Conservation (phyloP, 2,888 invertebrate genomes). For the Laothoe populi region DNA sequence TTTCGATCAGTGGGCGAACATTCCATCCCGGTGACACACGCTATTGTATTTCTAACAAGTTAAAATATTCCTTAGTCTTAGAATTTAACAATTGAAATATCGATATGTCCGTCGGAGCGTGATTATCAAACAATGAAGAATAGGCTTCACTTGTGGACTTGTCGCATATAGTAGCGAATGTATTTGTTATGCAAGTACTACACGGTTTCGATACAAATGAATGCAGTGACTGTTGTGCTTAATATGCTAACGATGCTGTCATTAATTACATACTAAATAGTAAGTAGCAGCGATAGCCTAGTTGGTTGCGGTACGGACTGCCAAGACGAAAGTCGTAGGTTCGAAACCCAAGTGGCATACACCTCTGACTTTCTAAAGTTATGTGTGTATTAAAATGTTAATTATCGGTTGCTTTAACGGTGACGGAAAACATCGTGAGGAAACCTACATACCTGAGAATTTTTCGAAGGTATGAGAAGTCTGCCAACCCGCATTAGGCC, state of each 20-base stretch:
- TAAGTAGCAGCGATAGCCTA: slow-evolving; percentile 1
- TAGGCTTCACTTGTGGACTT: slow-evolving; percentile 25
- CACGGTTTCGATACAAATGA: slow-evolving; percentile 17
- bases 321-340: no score
- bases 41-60: slow-evolving; percentile 62
- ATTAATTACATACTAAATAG: slow-evolving; percentile 13
- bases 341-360: no score
- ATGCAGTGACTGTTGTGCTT: slow-evolving; percentile 21
- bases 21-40: slow-evolving; percentile 64
- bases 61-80: slow-evolving; percentile 56
- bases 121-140: slow-evolving; percentile 53
- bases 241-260: slow-evolving; percentile 17
- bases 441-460: no score
- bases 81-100: slow-evolving; percentile 62
- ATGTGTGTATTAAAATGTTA: no score
- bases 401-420: no score
- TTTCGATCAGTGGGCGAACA: slow-evolving; percentile 57
- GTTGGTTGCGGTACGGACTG: no score
- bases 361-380: no score
- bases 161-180: slow-evolving; percentile 18
- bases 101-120: slow-evolving; percentile 41
- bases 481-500: no score
- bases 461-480: no score
- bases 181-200: slow-evolving; percentile 20
- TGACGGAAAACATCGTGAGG: no score